Conservation (phyloP, 2,113 vertebrate species). For the Martes martes region DNA sequence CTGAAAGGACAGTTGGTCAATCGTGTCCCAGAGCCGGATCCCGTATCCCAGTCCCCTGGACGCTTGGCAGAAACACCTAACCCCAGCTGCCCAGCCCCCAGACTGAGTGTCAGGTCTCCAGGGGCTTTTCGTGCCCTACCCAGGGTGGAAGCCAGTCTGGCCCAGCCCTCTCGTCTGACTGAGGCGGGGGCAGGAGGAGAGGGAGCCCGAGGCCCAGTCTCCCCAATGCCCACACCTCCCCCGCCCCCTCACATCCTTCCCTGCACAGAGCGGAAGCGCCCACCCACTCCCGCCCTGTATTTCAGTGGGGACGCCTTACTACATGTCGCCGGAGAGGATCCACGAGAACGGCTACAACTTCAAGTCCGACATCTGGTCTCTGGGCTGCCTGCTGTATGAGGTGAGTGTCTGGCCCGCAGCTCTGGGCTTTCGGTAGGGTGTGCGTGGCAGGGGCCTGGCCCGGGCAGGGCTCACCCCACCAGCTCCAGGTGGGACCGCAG, state of each 20-base stretch:
- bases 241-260: rapidly evolving
- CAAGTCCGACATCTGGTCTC: conserved; percentile 99
- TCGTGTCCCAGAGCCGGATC: not conserved
- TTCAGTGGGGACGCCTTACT: conserved; percentile 98
- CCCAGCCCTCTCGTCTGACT: rapidly evolving
- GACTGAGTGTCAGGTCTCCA: not conserved
- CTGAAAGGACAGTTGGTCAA: not conserved
- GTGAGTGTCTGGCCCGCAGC: conserved; percentile 77
- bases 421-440: rapidly evolving
- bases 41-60: not conserved
- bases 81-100: not conserved
- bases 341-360: conserved; percentile 99
- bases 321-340: conserved; percentile 99
- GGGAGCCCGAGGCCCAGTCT: not conserved
- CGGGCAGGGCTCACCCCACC: not conserved
- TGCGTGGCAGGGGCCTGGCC: rapidly evolving
- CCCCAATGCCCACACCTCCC: too few species aligned
- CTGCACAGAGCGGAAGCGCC: not conserved
- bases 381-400: conserved; percentile 98
- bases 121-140: not conserved
- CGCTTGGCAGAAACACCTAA: not conserved
- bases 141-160: rapidly evolving
- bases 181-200: not conserved
- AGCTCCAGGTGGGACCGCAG: not conserved
- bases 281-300: conserved; percentile 58